Evolutionary conservation across 2,888 invertebrate genomes (phyloP).

Genomic region (Gari tellinella): DNA sequence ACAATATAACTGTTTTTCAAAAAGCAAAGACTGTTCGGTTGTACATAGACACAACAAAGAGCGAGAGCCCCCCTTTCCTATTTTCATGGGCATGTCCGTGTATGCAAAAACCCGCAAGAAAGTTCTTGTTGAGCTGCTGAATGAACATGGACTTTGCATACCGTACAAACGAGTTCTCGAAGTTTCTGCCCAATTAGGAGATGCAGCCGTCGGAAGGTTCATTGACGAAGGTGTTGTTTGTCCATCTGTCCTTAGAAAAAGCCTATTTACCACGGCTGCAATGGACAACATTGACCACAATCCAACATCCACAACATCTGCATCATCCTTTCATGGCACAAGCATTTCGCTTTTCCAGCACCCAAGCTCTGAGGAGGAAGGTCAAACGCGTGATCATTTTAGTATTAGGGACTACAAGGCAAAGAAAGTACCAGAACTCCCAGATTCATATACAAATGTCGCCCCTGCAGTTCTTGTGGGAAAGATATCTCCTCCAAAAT

Average conservation of each 20-base stretch:
- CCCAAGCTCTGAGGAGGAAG: conserved; percentile 15
- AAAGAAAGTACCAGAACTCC: no score
- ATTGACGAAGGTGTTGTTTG: conserved; percentile 48
- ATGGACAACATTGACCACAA: conserved; percentile 69
- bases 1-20: conserved; percentile 35
- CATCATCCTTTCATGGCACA: conserved; percentile 39
- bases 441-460: no score
- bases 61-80: conserved; percentile 36
- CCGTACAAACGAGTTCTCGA: conserved; percentile 69
- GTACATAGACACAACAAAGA: conserved; percentile 25
- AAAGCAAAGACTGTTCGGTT: conserved; percentile 6
- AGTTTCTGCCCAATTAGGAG: conserved; percentile 51
- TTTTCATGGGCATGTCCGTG: conserved; percentile 30
- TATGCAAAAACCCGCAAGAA: no score
- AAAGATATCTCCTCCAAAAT: no score
- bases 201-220: conserved; percentile 46
- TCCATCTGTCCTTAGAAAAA: conserved; percentile 43
- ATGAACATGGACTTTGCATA: conserved; percentile 26
- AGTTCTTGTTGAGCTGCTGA: conserved; percentile 19
- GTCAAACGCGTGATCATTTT: conserved; percentile 12
- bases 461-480: no score
- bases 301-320: conserved; percentile 51
- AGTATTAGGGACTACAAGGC: no score
- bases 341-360: conserved; percentile 39
- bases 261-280: conserved; percentile 60